A percentile compares a stretch with the other conserved stretches of the same genome.
These are phyloP conservation scores for Rhingia campestris DNA, from an alignment of 2,888 invertebrate species.

Conservation along the genomic window DNA sequence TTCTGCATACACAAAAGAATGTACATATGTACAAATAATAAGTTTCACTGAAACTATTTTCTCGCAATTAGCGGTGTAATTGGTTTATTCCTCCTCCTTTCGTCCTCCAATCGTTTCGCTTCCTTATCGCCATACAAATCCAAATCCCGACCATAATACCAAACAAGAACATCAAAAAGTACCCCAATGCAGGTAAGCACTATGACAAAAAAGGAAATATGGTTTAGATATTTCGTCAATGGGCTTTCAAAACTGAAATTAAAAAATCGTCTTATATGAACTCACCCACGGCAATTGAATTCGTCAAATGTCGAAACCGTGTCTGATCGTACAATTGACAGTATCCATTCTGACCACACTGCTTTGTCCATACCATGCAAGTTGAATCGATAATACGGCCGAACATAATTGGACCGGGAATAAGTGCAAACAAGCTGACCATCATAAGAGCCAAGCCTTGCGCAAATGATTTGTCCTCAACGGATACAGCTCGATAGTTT, in stretches of 20 bases:
- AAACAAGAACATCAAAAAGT: constrained; percentile 85
- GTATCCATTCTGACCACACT: constrained; percentile 86
- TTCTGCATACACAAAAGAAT: background rate
- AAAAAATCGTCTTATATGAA: constrained; percentile 23
- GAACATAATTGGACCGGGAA: constrained; percentile 87
- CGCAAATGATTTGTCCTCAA: constrained; percentile 86
- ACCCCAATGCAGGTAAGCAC: constrained; percentile 85
- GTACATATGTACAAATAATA: constrained; percentile 43
- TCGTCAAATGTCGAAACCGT: constrained; percentile 85
- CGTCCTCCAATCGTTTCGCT: constrained; percentile 76
- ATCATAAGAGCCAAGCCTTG: constrained; percentile 86
- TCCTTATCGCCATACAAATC: constrained; percentile 84
- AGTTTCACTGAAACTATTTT: constrained; percentile 73
- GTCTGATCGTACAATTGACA: constrained; percentile 87
- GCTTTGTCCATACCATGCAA: constrained; percentile 87
- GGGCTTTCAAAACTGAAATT: background rate
- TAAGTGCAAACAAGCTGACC: constrained; percentile 86
- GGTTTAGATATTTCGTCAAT: no score
- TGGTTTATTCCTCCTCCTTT: constrained; percentile 76
- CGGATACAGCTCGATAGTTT: constrained; percentile 86
- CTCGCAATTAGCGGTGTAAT: constrained; percentile 79
- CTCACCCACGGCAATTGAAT: constrained; percentile 84
- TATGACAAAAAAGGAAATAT: constrained; percentile 77
- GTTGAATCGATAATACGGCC: constrained; percentile 87
- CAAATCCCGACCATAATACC: constrained; percentile 85